phyloP scores from a whole-genome alignment of 2,888 invertebrate genomes.

The Philonicus albiceps region DNA sequence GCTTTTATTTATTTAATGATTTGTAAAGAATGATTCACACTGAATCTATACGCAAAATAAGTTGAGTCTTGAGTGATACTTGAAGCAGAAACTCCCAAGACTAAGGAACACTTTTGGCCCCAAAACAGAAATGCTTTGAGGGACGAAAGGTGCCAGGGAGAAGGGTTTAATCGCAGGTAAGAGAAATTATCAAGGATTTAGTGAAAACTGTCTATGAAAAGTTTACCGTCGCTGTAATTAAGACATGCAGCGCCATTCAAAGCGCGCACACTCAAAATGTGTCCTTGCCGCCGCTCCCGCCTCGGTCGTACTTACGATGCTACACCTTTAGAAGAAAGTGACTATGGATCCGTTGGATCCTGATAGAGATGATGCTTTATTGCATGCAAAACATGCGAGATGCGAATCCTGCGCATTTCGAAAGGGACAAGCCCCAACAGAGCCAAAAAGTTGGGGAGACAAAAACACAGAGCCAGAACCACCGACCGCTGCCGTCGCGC shows the following conservation, averaged over 20 bases:
- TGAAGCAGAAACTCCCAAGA: not conserved
- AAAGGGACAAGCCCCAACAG: not conserved
- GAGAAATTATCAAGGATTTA: not conserved
- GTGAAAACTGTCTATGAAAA: not conserved
- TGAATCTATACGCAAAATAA: not conserved
- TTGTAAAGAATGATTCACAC: not conserved
- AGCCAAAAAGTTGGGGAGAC: not conserved
- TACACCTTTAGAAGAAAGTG: not conserved
- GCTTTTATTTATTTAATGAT: not conserved
- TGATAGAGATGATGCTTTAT: not conserved
- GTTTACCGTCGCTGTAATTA: not conserved
- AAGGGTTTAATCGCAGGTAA: not conserved
- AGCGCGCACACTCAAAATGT: not conserved
- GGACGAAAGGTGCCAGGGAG: not conserved
- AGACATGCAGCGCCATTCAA: not conserved
- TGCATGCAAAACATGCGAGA: not conserved
- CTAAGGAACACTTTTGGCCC: not conserved
- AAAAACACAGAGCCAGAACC: not conserved
- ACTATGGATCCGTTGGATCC: not conserved
- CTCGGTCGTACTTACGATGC: not conserved
- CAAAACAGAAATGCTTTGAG: not conserved
- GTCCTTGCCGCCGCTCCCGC: not conserved
- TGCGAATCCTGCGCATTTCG: slow-evolving; percentile 16
- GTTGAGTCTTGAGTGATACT: not conserved
- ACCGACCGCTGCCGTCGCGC: not conserved